Evolutionary conservation across 2,888 invertebrate genomes (phyloP), one percentile per base, ranked within the genome.

Genomic region (Brachyptera risi): DNA sequence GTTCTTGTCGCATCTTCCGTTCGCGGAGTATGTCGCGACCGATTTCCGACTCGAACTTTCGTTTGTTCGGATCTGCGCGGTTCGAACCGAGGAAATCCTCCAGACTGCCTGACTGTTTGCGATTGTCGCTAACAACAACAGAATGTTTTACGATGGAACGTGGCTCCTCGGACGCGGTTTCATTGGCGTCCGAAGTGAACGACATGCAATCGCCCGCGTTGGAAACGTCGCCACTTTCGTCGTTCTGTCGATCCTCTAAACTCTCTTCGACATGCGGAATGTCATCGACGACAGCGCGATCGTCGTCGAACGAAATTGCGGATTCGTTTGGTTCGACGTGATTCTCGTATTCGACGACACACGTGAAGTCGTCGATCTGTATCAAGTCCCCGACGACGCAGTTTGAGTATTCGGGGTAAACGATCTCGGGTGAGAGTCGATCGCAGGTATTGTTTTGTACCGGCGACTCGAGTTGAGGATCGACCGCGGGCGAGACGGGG

Each of bases 21-120:
- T 79, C 79, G 5, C 76, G 69, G 0, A 78, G 72, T 37, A 78
- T 76, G 63, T 79, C 77, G 7, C 78, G 68, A 0, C 78, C 78
- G 21, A 78, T 78, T 66, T 79, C 79, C 1, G 78, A 76, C 62
- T 79, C 78, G 64, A 78, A 75, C 61, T 73, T 76, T 2, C 75
- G 69, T n/a, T 74, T 68, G 37, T 60, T 67, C 27, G 26, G 21
- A 11, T 56, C 56, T n/a, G n/a, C n/a, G n/a, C n/a, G n/a, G 5
- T n/a, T 27, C 17, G 19, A 19, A 23, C 21, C 23, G 13, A 47
- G 47, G 21, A 47, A 47, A 21, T 47, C 47, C 24, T 47, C 47
- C 23, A 47, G 47, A n/a, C 47, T 47, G 11, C 24, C 47, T 7
- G n/a, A n/a, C 13, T 24, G 19, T 7, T 24, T 24, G 4, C 23